phyloP scores from a whole-genome alignment of 2,113 vertebrate species.

The Calypte anna region DNA sequence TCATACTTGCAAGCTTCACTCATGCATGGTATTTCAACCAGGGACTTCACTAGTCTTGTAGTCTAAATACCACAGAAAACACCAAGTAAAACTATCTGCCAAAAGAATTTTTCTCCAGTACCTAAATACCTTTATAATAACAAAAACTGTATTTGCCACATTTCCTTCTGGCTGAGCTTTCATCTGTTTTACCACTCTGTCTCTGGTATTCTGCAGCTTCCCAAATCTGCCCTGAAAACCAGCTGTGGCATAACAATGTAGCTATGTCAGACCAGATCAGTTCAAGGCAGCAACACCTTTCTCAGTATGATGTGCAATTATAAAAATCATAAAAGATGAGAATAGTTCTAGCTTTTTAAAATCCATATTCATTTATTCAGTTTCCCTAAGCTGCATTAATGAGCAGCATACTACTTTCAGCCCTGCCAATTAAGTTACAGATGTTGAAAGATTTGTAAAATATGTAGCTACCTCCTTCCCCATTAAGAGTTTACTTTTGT shows the following conservation, averaged over 20 bases:
- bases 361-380: neutral
- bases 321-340: neutral
- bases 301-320: neutral
- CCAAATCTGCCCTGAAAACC: neutral
- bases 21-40: neutral
- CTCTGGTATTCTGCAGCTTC: neutral
- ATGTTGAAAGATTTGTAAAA: neutral
- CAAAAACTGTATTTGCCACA: fast-evolving
- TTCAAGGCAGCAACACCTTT: neutral
- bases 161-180: neutral
- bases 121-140: neutral
- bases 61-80: neutral
- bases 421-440: neutral
- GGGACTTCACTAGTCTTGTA: neutral
- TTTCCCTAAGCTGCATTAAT: neutral
- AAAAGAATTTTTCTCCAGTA: neutral
- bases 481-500: neutral
- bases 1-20: neutral
- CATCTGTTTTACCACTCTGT: neutral
- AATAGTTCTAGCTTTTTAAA: neutral
- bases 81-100: neutral
- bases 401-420: neutral
- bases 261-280: neutral
- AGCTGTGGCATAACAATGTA: neutral
- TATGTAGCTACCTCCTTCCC: neutral